Conservation (phyloP, 2,888 invertebrate genomes). For the Apodemia duryi region DNA sequence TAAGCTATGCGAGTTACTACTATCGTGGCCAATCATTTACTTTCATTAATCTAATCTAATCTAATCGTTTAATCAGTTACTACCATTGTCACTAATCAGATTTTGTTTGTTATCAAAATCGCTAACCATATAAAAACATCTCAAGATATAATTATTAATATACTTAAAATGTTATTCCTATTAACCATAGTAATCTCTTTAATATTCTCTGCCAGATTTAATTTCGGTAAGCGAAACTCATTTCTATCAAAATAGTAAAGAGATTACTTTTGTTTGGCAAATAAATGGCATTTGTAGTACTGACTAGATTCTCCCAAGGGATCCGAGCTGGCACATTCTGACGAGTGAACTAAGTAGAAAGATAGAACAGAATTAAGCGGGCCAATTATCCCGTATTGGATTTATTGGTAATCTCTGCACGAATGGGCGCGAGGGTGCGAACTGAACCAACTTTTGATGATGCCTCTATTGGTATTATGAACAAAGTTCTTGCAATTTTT, state of each 20-base stretch:
- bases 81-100: background rate
- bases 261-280: slow-evolving; percentile 58
- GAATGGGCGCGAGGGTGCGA: slow-evolving; percentile 79
- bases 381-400: slow-evolving; percentile 80
- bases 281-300: slow-evolving; percentile 55
- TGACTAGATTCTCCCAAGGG: slow-evolving; percentile 72
- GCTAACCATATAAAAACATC: background rate
- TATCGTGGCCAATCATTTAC: too few relatives aligned
- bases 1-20: too few relatives aligned
- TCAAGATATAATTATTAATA: slow-evolving; percentile 7
- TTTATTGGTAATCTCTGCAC: slow-evolving; percentile 80
- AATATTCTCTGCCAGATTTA: slow-evolving; percentile 39
- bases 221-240: slow-evolving; percentile 45
- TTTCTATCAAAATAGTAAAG: slow-evolving; percentile 49
- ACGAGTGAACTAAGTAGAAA: slow-evolving; percentile 80
- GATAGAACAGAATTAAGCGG: slow-evolving; percentile 80
- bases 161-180: slow-evolving; percentile 6
- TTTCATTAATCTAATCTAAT: too few relatives aligned
- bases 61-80: too few relatives aligned
- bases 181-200: slow-evolving; percentile 11
- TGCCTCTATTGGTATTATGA: slow-evolving; percentile 76
- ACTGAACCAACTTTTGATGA: slow-evolving; percentile 77
- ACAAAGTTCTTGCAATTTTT: slow-evolving; percentile 79
- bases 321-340: slow-evolving; percentile 77
- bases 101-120: background rate